Conservation (phyloP, 2,113 vertebrate genomes). For the Paradoxurus hermaphroditus region DNA sequence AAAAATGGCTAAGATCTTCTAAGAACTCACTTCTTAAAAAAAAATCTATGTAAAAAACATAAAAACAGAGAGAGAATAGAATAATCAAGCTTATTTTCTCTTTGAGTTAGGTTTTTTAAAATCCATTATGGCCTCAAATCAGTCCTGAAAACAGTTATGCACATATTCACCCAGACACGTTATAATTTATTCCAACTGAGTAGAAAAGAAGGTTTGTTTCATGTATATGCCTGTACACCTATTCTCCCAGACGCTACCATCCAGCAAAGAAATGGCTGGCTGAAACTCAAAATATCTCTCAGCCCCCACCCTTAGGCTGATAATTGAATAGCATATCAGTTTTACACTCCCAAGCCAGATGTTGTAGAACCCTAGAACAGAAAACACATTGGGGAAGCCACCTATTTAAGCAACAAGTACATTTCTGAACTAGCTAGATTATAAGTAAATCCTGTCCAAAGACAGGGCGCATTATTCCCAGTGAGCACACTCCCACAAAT, state of each 20-base stretch:
- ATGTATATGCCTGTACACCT: background rate
- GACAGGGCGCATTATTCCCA: background rate
- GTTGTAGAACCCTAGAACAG: background rate
- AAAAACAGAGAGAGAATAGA: background rate
- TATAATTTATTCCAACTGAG: conserved; percentile 33
- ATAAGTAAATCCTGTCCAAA: background rate
- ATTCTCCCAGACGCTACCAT: background rate
- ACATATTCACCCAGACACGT: background rate
- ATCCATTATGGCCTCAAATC: background rate
- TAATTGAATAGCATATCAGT: background rate
- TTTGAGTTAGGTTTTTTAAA: conserved; percentile 48
- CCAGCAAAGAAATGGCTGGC: background rate
- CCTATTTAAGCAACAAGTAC: background rate
- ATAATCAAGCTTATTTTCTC: conserved; percentile 3
- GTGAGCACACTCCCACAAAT: background rate
- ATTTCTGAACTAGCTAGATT: background rate
- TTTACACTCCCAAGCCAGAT: background rate
- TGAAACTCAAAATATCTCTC: background rate
- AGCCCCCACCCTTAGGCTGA: background rate
- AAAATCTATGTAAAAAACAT: conserved; percentile 12
- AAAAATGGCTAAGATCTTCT: background rate
- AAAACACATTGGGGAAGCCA: background rate
- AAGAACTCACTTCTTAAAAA: too few relatives aligned
- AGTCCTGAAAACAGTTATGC: conserved; percentile 22
- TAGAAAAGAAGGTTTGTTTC: conserved; percentile 6